Base-by-base conservation (phyloP, 2,888 invertebrate species). In the Plusia festucae region DNA sequence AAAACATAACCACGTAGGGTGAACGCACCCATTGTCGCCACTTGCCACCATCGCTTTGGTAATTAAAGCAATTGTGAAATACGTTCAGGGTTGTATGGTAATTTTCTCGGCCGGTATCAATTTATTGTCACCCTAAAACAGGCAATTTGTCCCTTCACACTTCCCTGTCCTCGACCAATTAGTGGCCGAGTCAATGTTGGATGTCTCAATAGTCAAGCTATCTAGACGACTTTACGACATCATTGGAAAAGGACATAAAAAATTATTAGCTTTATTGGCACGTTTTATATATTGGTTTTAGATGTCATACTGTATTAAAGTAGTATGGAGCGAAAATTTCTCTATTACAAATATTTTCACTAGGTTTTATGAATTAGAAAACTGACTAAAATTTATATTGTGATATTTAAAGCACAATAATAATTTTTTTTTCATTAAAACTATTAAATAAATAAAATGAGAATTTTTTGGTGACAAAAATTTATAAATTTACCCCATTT, bases 71-170 rank as follows among this genome's bases (percentile, higher is more conserved):
- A 92, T 93, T 91, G 90, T 90, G 87, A 91, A 92, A 90, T 91
- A 91, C 89, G 90, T 88, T 85, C 87, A 79, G 84, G 85, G 87
- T 83, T 84, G 89, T 91, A 93, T 92, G 93, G 91, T 93, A 93
- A 93, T 93, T 90, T 86, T 87, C 87, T 86, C 81, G 86, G 86
- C 87, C 91, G 88, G 90, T 92, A 91, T 93, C 90, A 93, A 94
- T 93, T 94, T 93, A 94, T 93, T 91, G 93, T 93, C 92, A 85
- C 91, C 90, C 91, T 91, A 91, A 90, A 93, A 92, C 90, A 91
- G 88, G 86, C 91, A 90, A 92, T 93, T 92, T 90, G 90, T 90
- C 92, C 92, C 89, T 88, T 73, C 70, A 67, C 85, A 85, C 86
- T 84, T 86, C 88, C 87, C 86, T 79, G 81, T 83, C 86, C 81